Evolutionary conservation across 1,140 invertebrate species (phyloP), one percentile per base, ranked within the genome.

Genomic region (Pararge aegeria): DNA sequence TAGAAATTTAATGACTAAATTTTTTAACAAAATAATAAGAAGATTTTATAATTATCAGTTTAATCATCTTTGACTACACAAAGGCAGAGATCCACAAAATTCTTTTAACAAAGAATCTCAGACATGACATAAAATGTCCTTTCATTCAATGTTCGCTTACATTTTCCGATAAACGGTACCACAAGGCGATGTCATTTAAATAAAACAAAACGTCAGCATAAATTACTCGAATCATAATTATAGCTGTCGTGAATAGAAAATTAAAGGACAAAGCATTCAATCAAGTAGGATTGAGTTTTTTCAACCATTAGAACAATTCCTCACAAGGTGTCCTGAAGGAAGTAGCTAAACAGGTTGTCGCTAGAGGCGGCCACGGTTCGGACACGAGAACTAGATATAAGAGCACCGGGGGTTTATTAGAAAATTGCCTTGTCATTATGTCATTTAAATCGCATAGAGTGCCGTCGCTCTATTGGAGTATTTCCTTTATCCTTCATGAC

Each of bases 371-470:
- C 77, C 72, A 72, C 74, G 70, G 71, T 78, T 81, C 73, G 78
- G 70, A 73, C 80, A 73, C 75, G 74, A 78, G 78, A 79, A 78
- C 80, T 80, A 77, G 61, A 64, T 68, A 64, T 81, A 80, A 83
- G 80, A 84, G 81, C 73, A 68, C 82, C 75, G 84, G 86, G 88
- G 85, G 87, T 89, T 89, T 89, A 89, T 89, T 89, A 89, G 87
- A 88, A 89, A 88, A 89, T 89, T 89, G 85, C 83, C 75, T 82
- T 61, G 87, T 86, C 87, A 89, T 89, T 88, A 89, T 89, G 81
- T 89, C 87, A 89, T 89, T 89, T 89, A 89, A 89, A 89, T 89
- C 87, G 87, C 87, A 89, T 89, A 88, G 82, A 88, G 80, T 82
- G 76, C 79, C 78, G 87, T 80, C 84, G 85, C 70, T 88, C 82